Evolutionary conservation across 2,113 vertebrate genomes (phyloP), one percentile per base, ranked within the genome.

Genomic region (Cinclus mexicanus): DNA sequence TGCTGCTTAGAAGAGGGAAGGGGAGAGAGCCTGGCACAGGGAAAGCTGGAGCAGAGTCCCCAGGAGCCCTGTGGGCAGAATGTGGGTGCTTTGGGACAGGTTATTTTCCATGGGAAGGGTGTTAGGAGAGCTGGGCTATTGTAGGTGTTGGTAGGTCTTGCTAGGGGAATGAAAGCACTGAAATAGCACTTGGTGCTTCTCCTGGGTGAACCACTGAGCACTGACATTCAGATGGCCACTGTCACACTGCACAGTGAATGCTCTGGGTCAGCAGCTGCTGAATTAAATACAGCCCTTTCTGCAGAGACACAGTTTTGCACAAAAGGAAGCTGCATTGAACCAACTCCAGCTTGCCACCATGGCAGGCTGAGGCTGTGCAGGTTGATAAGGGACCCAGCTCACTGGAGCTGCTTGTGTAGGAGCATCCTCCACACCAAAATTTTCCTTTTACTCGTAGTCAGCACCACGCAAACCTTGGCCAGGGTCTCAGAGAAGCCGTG

Each of bases 1-100:
- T 94, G 90, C 86, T 42, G 56, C 89, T 90, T 84, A 31, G 47
- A 37, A 57, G 56, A 93, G 61, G 86, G 86, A 76, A 89, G 39
- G 47, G 37, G 29, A 1, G 16, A 64, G 56, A 76, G 26, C 19
- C 75, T 67, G 85, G 70, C 60, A 74, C 56, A 21, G 44, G 53
- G 24, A 42, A 63, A 47, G 29, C 61, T 44, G 87, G 26, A 77
- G 50, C 41, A 59, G 42, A 8, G 12, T 11, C 4, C 39, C 37
- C 42, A 10, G 16, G 31, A 87, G 50, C 29, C 13, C 50, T 37
- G n/a, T 75, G 41, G 24, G n/a, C 14, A 20, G 10, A 11, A 20
- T n/a, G 14, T 23, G n/a, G n/a, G 16, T 46, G 71, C 60, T 35
- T 70, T 63, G 67, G 42, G 50, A 85, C 6, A 19, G 53, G 20